Base-by-base conservation (phyloP, 2,888 invertebrate species). In the Synanthedon tipuliformis region DNA sequence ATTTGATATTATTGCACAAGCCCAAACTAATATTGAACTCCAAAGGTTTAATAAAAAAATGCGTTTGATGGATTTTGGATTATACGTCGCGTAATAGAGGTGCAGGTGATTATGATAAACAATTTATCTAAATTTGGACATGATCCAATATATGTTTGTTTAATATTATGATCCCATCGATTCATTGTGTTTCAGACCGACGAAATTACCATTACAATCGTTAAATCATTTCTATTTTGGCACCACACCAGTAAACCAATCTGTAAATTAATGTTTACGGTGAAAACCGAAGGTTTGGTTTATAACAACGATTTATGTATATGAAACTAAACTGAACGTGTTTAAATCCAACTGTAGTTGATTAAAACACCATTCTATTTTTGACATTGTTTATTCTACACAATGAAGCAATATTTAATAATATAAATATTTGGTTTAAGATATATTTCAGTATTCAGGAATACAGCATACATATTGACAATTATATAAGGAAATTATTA, bases 1-100 rank as follows among this genome's bases (percentile, higher is more conserved):
- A 62, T 62, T 66, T 12, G 61, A 68, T 68, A 68, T 65, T 67
- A 68, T 79, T 78, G 79, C 75, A 62, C 5, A 40, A n/a, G 65
- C 75, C 78, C 79, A 64, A 74, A 71, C 68, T 64, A 61, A 62
- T 64, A 60, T 60, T 51, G 59, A 61, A 55, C 53, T 54, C 54
- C 53, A 57, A 52, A 51, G 54, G 56, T 48, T 5, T n/a, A 48
- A 16, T 16, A 2, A 16, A 48, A 48, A 48, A 49, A 7, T 15
- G 15, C 18, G 15, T 10, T 18, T 49, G 49, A 49, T 49, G 16
- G 18, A 11, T 49, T 11, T 49, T 49, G 49, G 3, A 8, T 5
- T 16, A 7, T 18, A 18, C 4, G 27, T 27, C 27, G 27, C 27
- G 7, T 16, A 49, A 49, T 18, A 18, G n/a, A 18, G 18, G n/a